Percentiles rank a stretch among this genome's conserved stretches.
These are phyloP conservation scores for Pseudanteris insignis DNA, from an alignment of 2,888 invertebrate genomes.

Conservation along the genomic window DNA sequence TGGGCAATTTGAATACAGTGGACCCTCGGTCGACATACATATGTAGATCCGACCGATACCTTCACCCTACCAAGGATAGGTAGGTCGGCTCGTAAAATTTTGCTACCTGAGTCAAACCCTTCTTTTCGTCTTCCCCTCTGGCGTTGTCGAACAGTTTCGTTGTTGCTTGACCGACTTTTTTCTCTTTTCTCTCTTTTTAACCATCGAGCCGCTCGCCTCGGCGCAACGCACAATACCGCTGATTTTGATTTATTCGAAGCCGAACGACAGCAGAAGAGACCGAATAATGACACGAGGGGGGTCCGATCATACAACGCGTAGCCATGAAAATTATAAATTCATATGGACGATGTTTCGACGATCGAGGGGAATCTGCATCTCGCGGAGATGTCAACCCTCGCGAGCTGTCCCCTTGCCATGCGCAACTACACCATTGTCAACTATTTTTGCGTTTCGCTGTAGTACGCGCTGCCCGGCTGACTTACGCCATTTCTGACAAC, in stretches of 20 bases:
- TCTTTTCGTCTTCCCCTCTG: slow-evolving; percentile 32
- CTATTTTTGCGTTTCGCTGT: slow-evolving; percentile 14
- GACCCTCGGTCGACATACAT: slow-evolving; percentile 64
- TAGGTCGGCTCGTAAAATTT: slow-evolving; percentile 48
- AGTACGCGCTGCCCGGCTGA: too few species aligned
- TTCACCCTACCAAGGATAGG: slow-evolving; percentile 46
- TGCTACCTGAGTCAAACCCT: slow-evolving; percentile 62
- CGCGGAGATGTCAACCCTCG: slow-evolving; percentile 42
- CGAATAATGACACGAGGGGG: slow-evolving; percentile 48
- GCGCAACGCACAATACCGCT: slow-evolving; percentile 58
- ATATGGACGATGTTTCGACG: slow-evolving; percentile 49
- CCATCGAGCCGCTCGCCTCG: slow-evolving; percentile 30
- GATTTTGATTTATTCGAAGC: slow-evolving; percentile 66
- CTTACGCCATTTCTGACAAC: too few species aligned
- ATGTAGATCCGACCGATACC: slow-evolving; percentile 65
- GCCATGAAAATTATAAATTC: slow-evolving; percentile 65
- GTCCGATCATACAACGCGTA: slow-evolving; percentile 41
- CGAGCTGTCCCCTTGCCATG: slow-evolving; percentile 4
- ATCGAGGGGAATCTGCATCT: slow-evolving; percentile 52
- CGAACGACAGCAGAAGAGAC: slow-evolving; percentile 59
- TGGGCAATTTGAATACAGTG: slow-evolving; percentile 67
- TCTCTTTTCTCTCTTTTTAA: slow-evolving; percentile 37
- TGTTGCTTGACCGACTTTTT: slow-evolving; percentile 63
- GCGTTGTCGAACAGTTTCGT: slow-evolving; percentile 51
- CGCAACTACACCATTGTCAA: slow-evolving; percentile 16